Evolutionary conservation across 2,113 vertebrate genomes (phyloP).

Genomic region (Isurus oxyrinchus): DNA sequence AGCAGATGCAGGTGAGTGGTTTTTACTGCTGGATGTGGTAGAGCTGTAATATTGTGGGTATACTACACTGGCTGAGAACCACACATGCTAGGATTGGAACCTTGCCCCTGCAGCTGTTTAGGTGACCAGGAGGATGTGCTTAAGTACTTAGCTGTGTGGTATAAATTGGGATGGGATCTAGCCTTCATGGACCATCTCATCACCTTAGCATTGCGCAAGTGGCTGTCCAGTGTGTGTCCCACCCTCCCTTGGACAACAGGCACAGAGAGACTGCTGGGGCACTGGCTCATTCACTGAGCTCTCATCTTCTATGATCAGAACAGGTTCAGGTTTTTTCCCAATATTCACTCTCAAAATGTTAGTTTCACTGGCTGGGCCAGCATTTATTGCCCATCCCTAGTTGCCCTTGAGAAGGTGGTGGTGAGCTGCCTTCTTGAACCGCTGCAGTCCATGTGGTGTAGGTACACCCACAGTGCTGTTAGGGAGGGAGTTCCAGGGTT

Average conservation of each 20-base stretch:
- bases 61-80: not conserved
- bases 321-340: not conserved
- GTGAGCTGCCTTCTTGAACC: not conserved
- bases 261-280: not conserved
- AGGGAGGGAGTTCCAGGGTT: not conserved
- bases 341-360: not conserved
- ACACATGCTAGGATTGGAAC: not conserved
- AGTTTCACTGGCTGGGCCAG: not conserved
- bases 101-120: no score
- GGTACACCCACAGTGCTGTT: not conserved
- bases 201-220: not conserved
- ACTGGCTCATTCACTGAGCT: not conserved
- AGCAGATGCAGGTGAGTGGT: conserved; percentile 39
- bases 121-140: no score
- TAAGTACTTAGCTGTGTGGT: no score
- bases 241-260: no score
- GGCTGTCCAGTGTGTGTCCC: no score
- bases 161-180: not conserved
- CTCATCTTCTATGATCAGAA: not conserved
- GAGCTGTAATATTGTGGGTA: not conserved
- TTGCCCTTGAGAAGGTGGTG: not conserved
- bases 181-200: no score
- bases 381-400: no score
- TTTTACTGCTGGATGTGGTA: not conserved
- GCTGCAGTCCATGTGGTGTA: not conserved